Percentiles rank a stretch among this genome's conserved stretches.
Conservation (phyloP, 2,113 vertebrate genomes). For the Trachemys scripta region DNA sequence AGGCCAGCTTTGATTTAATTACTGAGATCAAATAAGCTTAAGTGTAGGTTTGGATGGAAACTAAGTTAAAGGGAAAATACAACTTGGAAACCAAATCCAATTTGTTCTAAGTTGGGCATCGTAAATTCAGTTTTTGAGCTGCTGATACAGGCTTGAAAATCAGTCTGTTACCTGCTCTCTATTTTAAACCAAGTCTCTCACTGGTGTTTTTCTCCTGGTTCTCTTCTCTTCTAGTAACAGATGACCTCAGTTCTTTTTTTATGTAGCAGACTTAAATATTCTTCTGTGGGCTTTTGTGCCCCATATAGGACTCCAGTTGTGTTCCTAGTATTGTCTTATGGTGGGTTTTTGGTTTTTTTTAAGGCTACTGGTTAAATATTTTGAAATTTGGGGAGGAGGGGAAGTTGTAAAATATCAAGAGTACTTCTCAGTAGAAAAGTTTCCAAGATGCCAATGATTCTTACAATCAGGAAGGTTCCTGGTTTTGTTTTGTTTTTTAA, state of each 20-base stretch:
- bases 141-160: background rate
- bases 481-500: background rate
- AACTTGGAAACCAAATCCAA: background rate
- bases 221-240: background rate
- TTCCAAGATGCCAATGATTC: background rate
- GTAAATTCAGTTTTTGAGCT: background rate
- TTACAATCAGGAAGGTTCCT: background rate
- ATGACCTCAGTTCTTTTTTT: background rate
- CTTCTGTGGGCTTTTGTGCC: background rate
- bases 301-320: background rate
- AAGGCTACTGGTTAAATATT: background rate
- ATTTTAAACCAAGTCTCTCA: background rate
- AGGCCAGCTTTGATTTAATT: background rate
- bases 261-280: background rate
- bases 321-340: background rate
- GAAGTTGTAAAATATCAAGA: background rate
- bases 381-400: background rate
- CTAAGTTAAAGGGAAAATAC: background rate
- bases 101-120: background rate
- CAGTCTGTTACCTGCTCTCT: background rate
- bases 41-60: background rate
- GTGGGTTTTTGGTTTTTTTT: background rate
- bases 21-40: background rate
- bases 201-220: background rate
- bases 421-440: accelerated